Conservation (phyloP, 2,888 invertebrate species). For the Saturnia pavonia region DNA sequence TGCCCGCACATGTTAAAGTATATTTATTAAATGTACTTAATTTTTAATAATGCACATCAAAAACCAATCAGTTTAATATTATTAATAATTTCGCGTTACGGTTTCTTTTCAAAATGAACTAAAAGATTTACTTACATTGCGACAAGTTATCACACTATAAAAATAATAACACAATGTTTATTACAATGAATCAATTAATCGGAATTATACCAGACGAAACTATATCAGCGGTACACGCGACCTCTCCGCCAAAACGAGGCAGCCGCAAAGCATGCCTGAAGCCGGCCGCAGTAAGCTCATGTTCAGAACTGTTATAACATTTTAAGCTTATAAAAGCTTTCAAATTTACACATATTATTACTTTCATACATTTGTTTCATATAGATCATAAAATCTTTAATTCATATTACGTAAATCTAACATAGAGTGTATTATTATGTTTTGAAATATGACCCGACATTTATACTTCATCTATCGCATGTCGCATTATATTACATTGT, state of each 20-base stretch:
- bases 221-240: constrained; percentile 15
- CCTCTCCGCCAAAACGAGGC: constrained; percentile 22
- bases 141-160: neutral
- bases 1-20: no score
- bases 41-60: neutral
- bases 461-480: no score
- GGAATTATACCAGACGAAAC: constrained; percentile 5
- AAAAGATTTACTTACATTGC: neutral
- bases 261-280: constrained; percentile 71
- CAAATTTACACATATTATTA: constrained; percentile 24
- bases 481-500: no score
- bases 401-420: neutral
- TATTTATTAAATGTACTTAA: no score
- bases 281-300: constrained; percentile 72
- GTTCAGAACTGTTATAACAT: constrained; percentile 47
- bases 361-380: neutral
- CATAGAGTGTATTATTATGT: neutral
- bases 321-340: constrained; percentile 39
- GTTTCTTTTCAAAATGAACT: neutral
- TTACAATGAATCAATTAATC: neutral
- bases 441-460: neutral
- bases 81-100: neutral
- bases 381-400: no score
- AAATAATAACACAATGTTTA: neutral
- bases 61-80: neutral